Conservation (phyloP, 2,888 invertebrate genomes). For the Monopis laevigella region DNA sequence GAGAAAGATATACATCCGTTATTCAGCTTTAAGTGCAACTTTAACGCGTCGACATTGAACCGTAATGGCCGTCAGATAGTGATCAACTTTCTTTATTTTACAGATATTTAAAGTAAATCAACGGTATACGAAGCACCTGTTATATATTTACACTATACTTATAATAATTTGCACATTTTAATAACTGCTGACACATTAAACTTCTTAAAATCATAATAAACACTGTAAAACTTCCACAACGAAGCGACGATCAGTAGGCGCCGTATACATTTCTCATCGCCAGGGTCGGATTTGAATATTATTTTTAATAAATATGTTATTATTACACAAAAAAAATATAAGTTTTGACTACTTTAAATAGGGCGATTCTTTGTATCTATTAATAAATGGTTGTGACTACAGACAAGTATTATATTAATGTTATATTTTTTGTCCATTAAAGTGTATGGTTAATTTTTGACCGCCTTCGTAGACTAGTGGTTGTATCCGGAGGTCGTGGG, state of each 20-base stretch:
- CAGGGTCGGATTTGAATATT: slow-evolving; percentile 40
- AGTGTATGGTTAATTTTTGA: too few species aligned
- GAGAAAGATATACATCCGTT: slow-evolving; percentile 38
- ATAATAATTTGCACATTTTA: slow-evolving; percentile 17
- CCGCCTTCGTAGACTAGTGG: too few species aligned
- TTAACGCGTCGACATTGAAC: slow-evolving; percentile 28
- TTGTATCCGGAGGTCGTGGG: too few species aligned
- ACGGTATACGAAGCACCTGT: background rate
- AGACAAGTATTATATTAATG: too few species aligned
- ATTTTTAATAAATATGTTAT: too few species aligned
- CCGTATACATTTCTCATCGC: slow-evolving; percentile 50
- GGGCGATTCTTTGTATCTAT: too few species aligned
- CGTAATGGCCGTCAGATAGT: slow-evolving; percentile 45
- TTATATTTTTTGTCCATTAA: too few species aligned
- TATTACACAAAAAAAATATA: too few species aligned
- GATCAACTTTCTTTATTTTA: slow-evolving; percentile 27
- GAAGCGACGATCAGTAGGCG: slow-evolving; percentile 40
- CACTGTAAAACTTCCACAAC: slow-evolving; percentile 24
- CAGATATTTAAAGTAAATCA: background rate
- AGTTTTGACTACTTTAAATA: too few species aligned
- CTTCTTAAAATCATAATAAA: slow-evolving; percentile 5
- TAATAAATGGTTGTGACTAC: too few species aligned
- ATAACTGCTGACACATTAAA: slow-evolving; percentile 19
- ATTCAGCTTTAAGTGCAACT: slow-evolving; percentile 32
- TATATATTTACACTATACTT: slow-evolving; percentile 14